Evolutionary conservation across 2,888 invertebrate species (phyloP), one percentile per base, ranked within the genome.

Genomic region (Caenorhabditis sulstoni): DNA sequence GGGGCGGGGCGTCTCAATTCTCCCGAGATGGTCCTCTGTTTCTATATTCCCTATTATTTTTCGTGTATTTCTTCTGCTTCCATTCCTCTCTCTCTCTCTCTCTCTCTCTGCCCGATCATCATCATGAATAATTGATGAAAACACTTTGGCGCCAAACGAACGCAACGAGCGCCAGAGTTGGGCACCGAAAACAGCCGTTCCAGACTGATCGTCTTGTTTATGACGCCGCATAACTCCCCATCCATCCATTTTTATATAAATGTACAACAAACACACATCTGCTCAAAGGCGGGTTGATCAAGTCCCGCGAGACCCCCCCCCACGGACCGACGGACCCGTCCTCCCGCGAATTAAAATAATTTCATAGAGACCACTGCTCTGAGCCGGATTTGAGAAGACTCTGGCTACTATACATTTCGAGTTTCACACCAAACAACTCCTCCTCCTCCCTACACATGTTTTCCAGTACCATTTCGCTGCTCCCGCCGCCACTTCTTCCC

Each of bases 271-370:
- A 47, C 49, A 49, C 49, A 49, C 16, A 47, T 11, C 44, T 44
- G n/a, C n/a, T 29, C 29, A 29, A 7, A 29, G 29, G 29, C 20
- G 55, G 55, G 55, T 47, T 57, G 47, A 59, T 59, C 68, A 59
- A 64, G 45, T 58, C 53, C 20, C 61, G 39, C 55, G 55, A 39
- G 55, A 55, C 39, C n/a, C n/a, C n/a, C n/a, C n/a, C n/a, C n/a
- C 2, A 41, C 23, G 22, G 68, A 44, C 59, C 18, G 18, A 41
- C 39, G 35, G 20, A 11, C 20, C 53, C 55, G 39, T 18, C 3
- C 35, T n/a, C 9, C 58, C 59, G 68, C 57, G 57, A 57, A 57
- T 64, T 64, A 61, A 64, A 64, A 62, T 71, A 71, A 71, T 71
- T 71, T 64, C 62, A 64, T 71, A 62, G 39, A 49, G 23, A 59